Percentiles rank a stretch among this genome's conserved stretches.
phyloP scores from a whole-genome alignment of 2,113 vertebrate genomes.

The Aegithalos caudatus region DNA sequence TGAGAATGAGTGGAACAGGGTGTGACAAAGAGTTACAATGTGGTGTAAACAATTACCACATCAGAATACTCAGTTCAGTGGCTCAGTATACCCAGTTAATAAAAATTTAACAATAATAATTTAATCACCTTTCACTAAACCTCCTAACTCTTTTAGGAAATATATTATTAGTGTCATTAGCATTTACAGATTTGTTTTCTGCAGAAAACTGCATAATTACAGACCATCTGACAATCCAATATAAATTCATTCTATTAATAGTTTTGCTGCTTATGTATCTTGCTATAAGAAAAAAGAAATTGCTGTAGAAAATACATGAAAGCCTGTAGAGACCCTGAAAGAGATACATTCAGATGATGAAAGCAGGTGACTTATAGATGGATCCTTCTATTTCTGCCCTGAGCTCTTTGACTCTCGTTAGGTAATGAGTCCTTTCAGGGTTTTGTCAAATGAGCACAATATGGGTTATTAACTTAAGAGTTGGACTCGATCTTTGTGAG shows the following conservation, averaged over 20 bases:
- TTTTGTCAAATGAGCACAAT: background rate
- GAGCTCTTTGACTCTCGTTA: background rate
- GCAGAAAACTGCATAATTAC: background rate
- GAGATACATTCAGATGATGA: background rate
- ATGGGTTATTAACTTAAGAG: background rate
- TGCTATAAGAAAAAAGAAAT: background rate
- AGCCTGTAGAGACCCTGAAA: background rate
- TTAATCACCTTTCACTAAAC: background rate
- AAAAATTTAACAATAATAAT: background rate
- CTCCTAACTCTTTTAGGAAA: background rate
- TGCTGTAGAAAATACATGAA: background rate
- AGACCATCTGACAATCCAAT: background rate
- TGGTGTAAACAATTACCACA: background rate
- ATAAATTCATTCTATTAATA: background rate
- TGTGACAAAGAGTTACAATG: background rate
- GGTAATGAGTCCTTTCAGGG: fast-evolving
- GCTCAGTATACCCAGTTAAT: too few species aligned
- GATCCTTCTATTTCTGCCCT: background rate
- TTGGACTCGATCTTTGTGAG: background rate
- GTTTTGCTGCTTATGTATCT: background rate
- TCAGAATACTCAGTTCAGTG: background rate
- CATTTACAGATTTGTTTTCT: background rate
- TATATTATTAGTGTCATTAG: background rate
- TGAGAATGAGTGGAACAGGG: background rate
- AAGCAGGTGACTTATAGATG: background rate